Percentiles rank a stretch among this genome's conserved stretches.
phyloP scores from a whole-genome alignment of 2,113 vertebrate species.

The Indicator indicator region DNA sequence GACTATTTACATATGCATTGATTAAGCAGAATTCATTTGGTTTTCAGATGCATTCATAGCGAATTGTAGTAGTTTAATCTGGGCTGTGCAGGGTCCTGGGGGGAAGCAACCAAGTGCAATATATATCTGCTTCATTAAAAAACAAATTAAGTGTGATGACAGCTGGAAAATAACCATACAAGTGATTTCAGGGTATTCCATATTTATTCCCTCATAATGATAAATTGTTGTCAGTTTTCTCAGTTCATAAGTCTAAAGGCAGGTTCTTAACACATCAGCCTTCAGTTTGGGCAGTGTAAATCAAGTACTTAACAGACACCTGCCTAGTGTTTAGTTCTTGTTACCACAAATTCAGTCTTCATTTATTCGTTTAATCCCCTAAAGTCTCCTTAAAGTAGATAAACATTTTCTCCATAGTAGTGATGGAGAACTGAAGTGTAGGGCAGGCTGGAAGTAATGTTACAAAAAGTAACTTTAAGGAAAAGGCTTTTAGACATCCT shows the following conservation, averaged over 20 bases:
- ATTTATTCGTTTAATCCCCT: not conserved
- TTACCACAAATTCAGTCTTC: not conserved
- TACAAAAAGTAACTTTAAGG: not conserved
- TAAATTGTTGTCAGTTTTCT: not conserved
- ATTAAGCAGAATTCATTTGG: constrained; percentile 14
- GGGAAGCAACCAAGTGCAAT: not conserved
- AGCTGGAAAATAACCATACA: not conserved
- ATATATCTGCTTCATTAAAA: constrained; percentile 30
- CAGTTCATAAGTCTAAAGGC: not conserved
- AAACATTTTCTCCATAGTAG: not conserved
- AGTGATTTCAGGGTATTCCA: not conserved
- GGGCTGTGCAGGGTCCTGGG: not conserved
- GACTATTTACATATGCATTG: not conserved
- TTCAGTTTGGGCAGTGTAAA: not conserved
- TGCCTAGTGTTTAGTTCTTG: not conserved
- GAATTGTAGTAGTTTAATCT: constrained; percentile 41
- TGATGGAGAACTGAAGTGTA: not conserved
- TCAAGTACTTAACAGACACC: not conserved
- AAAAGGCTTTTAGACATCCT: not conserved
- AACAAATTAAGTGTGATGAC: constrained; percentile 21
- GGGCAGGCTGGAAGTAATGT: not conserved
- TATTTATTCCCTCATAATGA: not conserved
- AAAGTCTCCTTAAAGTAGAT: not conserved
- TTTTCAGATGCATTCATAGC: constrained; percentile 26
- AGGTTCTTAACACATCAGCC: not conserved